Base-by-base conservation (phyloP, 1,140 invertebrate species). In the Ceratoteleas bidentatus region DNA sequence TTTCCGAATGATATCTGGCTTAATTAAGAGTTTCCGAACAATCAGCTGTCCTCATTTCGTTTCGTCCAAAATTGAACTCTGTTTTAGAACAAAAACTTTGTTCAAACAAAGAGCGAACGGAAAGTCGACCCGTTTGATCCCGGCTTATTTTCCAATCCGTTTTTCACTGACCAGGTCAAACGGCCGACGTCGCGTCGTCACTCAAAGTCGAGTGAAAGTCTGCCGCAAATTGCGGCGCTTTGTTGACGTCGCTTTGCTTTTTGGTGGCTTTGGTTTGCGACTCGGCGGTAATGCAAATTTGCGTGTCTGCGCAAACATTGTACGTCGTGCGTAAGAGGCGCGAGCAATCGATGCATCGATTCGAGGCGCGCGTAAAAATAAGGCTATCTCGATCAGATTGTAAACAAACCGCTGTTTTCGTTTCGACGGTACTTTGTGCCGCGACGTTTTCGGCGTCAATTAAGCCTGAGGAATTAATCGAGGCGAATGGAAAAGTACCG, bases 321-420 rank as follows among this genome's bases (percentile, higher is more conserved):
- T 43, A 52, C 40, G 3, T 24, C 10, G 54, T 66, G 61, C 56
- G 61, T 66, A 66, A 66, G 8, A 43, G 53, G 16, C 24, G 16
- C 24, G 45, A 15, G 2, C 43, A 68, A 68, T 75, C 62, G 56
- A 68, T 68, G 34, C 38, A 68, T 68, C 33, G 62, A 75, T 75
- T 66, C 61, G 24, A 24, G 4, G 24, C 52, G 10, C 60, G 38
- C 72, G 10, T 75, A 34, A 66, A 75, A 66, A 75, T 66, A 68
- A 65, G 24, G 10, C 24, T 57, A 57, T 64, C 50, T 61, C 56
- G 53, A 65, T 74, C 52, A 2, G 40, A 56, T 73, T 53, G 52
- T 72, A 72, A 72, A 61, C 49, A 61, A 60, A 66, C 33, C 34
- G n/a, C 7, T 52, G 16, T 54, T 43, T 66, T 33, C 52, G 8